Percentiles rank a stretch among this genome's conserved stretches.
Conservation (phyloP, 2,113 vertebrate species). For the Gallinago media region DNA sequence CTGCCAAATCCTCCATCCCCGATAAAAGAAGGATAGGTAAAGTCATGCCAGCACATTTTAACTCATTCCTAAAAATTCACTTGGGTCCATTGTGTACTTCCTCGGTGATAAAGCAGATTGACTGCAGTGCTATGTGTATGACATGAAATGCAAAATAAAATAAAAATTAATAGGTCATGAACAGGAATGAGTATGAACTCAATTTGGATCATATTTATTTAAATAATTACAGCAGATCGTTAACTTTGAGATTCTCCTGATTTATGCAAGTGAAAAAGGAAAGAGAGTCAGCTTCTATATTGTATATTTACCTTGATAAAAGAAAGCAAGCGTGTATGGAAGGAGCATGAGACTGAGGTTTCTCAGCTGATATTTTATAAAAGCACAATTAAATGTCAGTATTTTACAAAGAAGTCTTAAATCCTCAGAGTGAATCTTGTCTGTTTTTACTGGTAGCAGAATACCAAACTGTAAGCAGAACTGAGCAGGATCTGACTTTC, state of each 20-base stretch:
- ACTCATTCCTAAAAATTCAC: conserved; percentile 27
- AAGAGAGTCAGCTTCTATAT: not conserved
- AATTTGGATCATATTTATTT: conserved; percentile 7
- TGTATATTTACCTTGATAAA: conserved; percentile 34
- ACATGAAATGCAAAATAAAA: conserved; percentile 9
- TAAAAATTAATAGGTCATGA: not conserved
- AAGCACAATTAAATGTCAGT: conserved; percentile 65
- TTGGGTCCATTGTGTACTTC: not conserved
- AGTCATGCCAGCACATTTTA: conserved; percentile 41
- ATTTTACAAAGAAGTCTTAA: conserved; percentile 68
- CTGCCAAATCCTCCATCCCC: conserved; percentile 45
- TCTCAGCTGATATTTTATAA: conserved; percentile 70
- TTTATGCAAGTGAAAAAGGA: not conserved
- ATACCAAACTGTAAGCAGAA: conserved; percentile 71
- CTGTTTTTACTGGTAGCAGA: conserved; percentile 75
- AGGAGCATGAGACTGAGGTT: conserved; percentile 21
- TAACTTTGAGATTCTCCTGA: not conserved
- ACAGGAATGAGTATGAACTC: not conserved
- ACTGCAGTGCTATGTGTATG: not conserved
- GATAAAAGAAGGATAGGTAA: conserved; percentile 33
- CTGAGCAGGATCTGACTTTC: conserved; percentile 81
- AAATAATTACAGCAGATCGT: not conserved
- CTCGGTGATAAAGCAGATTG: not conserved
- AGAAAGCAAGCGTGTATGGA: conserved; percentile 12
- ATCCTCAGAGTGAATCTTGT: conserved; percentile 56